Evolutionary conservation across 2,888 invertebrate genomes (phyloP).

Genomic region (Pseudococcus longispinus): DNA sequence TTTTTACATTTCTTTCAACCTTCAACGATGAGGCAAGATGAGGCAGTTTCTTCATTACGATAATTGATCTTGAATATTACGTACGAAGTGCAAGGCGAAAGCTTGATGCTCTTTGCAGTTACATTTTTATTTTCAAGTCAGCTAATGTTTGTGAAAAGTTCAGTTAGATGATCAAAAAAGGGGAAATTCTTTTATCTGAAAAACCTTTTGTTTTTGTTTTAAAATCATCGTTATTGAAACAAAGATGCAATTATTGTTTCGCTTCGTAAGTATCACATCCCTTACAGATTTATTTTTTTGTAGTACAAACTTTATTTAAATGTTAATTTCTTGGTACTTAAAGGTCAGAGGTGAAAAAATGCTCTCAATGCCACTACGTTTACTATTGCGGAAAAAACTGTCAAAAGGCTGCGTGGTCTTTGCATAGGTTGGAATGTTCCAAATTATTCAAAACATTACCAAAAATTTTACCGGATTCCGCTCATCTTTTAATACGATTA

Average conservation of each 20-base stretch:
- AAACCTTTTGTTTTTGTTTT: slow-evolving; percentile 79
- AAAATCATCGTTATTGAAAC: slow-evolving; percentile 73
- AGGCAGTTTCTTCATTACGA: too few relatives aligned
- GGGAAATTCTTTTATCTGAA: slow-evolving; percentile 65
- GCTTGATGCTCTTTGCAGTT: not conserved
- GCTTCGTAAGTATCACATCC: slow-evolving; percentile 68
- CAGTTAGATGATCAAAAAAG: slow-evolving; percentile 46
- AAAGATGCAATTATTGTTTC: slow-evolving; percentile 80
- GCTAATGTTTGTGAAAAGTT: not conserved
- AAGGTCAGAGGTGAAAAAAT: slow-evolving; percentile 77
- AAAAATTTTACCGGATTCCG: slow-evolving; percentile 80
- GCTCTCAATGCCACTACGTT: slow-evolving; percentile 82
- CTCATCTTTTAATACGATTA: slow-evolving; percentile 78
- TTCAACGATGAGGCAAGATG: not conserved
- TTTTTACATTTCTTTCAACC: not conserved
- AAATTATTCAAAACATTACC: slow-evolving; percentile 77
- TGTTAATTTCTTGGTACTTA: not conserved
- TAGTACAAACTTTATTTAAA: not conserved
- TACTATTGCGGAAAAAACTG: slow-evolving; percentile 83
- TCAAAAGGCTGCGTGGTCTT: slow-evolving; percentile 81
- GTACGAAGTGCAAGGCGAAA: too few relatives aligned
- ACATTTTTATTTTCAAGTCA: not conserved
- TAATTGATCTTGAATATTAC: too few relatives aligned
- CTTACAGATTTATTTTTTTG: not conserved
- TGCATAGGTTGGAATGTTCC: slow-evolving; percentile 84